These are phyloP conservation scores for Tenthredo mesomela DNA, from an alignment of 2,888 invertebrate genomes.

Conservation along the genomic window DNA sequence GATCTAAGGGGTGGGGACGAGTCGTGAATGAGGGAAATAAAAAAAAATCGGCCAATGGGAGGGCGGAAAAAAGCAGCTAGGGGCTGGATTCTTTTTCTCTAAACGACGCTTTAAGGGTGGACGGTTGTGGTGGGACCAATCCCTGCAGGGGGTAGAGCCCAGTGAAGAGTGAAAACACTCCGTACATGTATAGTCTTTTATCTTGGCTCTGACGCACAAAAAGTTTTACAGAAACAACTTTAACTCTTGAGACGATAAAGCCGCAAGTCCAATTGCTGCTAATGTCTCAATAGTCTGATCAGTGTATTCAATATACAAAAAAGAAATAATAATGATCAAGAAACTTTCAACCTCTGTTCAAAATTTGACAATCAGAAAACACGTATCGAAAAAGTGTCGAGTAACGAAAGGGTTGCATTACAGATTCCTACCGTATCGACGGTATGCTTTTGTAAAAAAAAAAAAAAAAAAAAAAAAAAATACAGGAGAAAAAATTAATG, in stretches of 20 bases:
- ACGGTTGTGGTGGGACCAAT: constrained; percentile 48
- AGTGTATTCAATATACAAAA: not conserved
- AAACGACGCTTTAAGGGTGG: constrained; percentile 51
- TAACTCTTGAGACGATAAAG: not conserved
- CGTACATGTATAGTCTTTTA: not conserved
- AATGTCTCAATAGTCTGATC: not conserved
- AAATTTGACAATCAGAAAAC: no score
- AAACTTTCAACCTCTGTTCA: not conserved
- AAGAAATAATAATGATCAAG: not conserved
- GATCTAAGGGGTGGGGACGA: constrained; percentile 8
- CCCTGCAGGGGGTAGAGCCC: constrained; percentile 34
- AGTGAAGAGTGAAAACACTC: not conserved
- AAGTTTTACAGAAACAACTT: not conserved
- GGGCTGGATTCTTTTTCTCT: constrained; percentile 47
- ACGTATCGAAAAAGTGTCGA: not conserved
- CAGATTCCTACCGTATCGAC: constrained; percentile 12
- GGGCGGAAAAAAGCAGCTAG: constrained; percentile 45
- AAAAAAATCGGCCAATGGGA: constrained; percentile 70
- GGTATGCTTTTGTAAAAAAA: not conserved
- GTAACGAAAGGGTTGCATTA: not conserved
- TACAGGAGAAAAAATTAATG: not conserved
- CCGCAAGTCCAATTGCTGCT: not conserved
- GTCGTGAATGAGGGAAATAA: constrained; percentile 11
- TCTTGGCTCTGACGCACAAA: not conserved
- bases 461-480: no score